These are phyloP conservation scores for Tauraco erythrolophus DNA, from an alignment of 2,113 vertebrate genomes.

Conservation along the genomic window DNA sequence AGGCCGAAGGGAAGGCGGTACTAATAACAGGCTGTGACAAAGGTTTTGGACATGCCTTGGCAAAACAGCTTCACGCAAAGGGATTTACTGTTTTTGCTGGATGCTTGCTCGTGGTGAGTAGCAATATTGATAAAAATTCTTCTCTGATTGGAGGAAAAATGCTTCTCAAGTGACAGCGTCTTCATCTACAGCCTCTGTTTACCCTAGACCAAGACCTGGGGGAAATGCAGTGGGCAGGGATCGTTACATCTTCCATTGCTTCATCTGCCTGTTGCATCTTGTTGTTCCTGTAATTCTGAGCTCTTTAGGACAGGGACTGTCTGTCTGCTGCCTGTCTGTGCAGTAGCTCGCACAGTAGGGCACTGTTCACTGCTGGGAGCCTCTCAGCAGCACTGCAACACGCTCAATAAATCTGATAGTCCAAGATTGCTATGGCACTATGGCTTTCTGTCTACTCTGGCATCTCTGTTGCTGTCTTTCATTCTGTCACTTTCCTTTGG, in stretches of 20 bases:
- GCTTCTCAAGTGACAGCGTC: background rate
- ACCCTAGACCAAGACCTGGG: background rate
- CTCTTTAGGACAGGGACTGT: background rate
- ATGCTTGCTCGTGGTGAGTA: constrained; percentile 82
- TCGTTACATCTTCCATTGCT: background rate
- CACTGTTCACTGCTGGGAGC: background rate
- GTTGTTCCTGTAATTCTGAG: background rate
- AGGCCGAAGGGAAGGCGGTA: constrained; percentile 83
- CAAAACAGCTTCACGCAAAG: constrained; percentile 80
- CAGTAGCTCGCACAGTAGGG: background rate
- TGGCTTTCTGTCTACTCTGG: background rate
- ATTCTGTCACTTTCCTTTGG: background rate
- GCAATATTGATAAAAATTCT: background rate
- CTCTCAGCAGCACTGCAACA: background rate
- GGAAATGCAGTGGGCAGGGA: background rate
- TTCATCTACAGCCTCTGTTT: background rate
- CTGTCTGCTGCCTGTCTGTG: background rate
- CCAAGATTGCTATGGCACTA: background rate
- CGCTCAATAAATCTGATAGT: background rate
- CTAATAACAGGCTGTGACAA: constrained; percentile 88
- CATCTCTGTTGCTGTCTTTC: background rate
- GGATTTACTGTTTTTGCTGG: constrained; percentile 89
- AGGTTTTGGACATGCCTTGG: constrained; percentile 85
- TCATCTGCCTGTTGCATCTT: background rate
- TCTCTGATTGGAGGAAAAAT: background rate